Conservation (phyloP, 1,140 invertebrate species). For the Heliconius hewitsoni region DNA sequence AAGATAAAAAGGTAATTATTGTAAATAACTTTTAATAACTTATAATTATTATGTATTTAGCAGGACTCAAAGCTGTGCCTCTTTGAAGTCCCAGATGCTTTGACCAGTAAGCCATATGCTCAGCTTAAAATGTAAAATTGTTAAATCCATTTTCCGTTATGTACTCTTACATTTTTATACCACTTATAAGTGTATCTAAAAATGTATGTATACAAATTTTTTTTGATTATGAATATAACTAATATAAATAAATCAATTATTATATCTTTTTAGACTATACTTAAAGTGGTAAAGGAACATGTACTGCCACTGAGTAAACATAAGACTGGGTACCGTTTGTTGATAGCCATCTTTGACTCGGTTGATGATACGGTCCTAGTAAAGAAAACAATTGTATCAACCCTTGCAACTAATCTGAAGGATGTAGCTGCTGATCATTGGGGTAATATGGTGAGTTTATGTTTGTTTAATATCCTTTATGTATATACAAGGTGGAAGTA, state of each 20-base stretch:
- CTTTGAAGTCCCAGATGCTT: too few species aligned
- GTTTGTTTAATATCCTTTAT: not conserved
- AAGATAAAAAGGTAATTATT: conserved; percentile 83
- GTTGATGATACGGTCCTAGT: conserved; percentile 96
- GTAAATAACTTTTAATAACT: too few species aligned
- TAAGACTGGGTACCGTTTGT: conserved; percentile 91
- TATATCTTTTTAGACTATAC: conserved; percentile 79
- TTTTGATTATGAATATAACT: too few species aligned
- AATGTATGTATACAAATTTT: too few species aligned
- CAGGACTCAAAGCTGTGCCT: too few species aligned
- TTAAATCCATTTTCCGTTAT: too few species aligned
- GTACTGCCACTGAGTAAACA: conserved; percentile 90
- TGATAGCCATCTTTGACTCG: conserved; percentile 93
- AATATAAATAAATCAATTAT: not conserved
- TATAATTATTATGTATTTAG: too few species aligned
- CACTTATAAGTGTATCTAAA: too few species aligned
- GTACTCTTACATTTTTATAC: too few species aligned
- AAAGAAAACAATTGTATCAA: conserved; percentile 90
- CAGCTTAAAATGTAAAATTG: too few species aligned
- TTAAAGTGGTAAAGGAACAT: conserved; percentile 93
- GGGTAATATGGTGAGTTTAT: conserved; percentile 83
- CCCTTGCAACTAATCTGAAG: conserved; percentile 87
- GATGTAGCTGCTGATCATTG: conserved; percentile 88
- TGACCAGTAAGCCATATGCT: too few species aligned
- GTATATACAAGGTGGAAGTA: not conserved